A percentile compares a stretch with the other conserved stretches of the same genome.
These are phyloP conservation scores for Lathronympha strigana DNA, from an alignment of 2,888 invertebrate genomes.

Conservation along the genomic window DNA sequence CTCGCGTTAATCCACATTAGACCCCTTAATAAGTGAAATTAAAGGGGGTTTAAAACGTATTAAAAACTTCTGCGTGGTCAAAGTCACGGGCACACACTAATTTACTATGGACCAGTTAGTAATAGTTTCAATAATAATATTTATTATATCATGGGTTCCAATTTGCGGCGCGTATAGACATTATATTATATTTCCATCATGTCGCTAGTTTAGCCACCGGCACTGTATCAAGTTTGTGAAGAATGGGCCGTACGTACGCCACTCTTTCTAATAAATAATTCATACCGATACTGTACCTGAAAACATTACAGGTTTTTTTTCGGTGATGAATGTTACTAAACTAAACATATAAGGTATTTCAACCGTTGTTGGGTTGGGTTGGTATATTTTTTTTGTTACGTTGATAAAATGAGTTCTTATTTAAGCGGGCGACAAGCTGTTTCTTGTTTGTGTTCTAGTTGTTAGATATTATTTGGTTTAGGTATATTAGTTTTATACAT, in stretches of 20 bases:
- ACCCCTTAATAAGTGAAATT: too few relatives aligned
- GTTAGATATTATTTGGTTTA: too few relatives aligned
- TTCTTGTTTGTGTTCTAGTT: too few relatives aligned
- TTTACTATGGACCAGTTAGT: not conserved
- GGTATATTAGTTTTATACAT: too few relatives aligned
- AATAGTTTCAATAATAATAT: not conserved
- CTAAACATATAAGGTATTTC: constrained; percentile 20
- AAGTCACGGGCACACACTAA: too few relatives aligned
- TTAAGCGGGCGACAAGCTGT: too few relatives aligned
- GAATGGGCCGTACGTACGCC: constrained; percentile 4
- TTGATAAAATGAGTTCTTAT: not conserved
- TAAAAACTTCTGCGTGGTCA: too few relatives aligned
- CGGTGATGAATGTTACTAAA: constrained; percentile 16
- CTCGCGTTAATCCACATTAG: too few relatives aligned
- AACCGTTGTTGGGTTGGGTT: constrained; percentile 8
- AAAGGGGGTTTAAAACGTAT: too few relatives aligned
- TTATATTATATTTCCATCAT: constrained; percentile 14
- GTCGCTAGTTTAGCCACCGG: not conserved
- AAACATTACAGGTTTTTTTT: constrained; percentile 35
- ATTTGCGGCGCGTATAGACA: not conserved
- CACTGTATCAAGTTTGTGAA: constrained; percentile 12
- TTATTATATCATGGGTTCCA: not conserved
- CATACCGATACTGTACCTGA: constrained; percentile 23
- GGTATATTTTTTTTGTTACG: constrained; percentile 7
- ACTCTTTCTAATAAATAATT: constrained; percentile 35